Conservation (phyloP, 1,140 invertebrate species). For the Lepidotrigona ventralis region DNA sequence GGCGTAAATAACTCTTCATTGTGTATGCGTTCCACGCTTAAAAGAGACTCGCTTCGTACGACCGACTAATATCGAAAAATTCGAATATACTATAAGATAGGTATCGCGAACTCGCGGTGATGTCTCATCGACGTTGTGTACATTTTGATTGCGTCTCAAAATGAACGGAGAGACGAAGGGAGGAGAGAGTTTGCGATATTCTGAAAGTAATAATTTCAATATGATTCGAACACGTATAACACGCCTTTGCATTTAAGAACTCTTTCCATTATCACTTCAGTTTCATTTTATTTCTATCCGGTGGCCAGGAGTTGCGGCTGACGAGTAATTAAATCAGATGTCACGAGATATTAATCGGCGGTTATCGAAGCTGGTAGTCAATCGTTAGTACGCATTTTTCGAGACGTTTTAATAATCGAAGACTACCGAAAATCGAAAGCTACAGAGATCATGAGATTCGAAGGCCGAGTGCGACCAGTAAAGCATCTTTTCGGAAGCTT, state of each 20-base stretch:
- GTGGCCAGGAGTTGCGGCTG: conserved; percentile 17
- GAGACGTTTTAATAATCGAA: conserved; percentile 69
- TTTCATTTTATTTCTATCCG: neutral
- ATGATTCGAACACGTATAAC: conserved; percentile 34
- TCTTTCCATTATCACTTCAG: neutral
- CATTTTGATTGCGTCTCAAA: conserved; percentile 49
- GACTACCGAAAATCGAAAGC: conserved; percentile 75
- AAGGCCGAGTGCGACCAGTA: conserved; percentile 72
- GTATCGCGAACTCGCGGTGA: neutral
- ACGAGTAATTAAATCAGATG: conserved; percentile 54
- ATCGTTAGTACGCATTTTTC: conserved; percentile 27
- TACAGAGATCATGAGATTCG: conserved; percentile 73
- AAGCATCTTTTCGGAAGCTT: conserved; percentile 72
- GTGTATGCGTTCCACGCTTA: conserved; percentile 16
- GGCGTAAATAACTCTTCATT: conserved; percentile 56
- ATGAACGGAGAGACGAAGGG: conserved; percentile 55
- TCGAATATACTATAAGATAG: conserved; percentile 26
- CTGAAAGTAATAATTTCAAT: conserved; percentile 15
- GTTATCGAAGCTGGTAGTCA: conserved; percentile 35
- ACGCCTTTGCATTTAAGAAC: conserved; percentile 15
- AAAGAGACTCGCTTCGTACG: conserved; percentile 23
- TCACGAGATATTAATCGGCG: conserved; percentile 46
- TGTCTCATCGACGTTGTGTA: conserved; percentile 46
- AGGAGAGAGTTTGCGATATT: conserved; percentile 1
- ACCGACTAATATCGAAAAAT: conserved; percentile 47